phyloP scores from a whole-genome alignment of 2,113 vertebrate species.

The Neodon shergylaensis region DNA sequence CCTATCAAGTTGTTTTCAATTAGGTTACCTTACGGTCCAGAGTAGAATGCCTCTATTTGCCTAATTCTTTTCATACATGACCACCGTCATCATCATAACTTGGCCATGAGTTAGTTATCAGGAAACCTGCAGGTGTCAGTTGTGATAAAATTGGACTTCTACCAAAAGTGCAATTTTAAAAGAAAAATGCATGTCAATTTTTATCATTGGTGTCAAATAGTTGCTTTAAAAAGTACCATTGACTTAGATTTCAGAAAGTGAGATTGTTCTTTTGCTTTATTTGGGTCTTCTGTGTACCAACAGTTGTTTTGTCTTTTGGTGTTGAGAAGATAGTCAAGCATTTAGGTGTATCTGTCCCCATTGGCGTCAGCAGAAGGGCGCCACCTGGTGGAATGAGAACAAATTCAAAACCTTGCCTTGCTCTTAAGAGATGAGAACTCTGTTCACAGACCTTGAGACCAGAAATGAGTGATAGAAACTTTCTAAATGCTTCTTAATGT shows the following conservation, averaged over 20 bases:
- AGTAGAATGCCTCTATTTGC: slow-evolving; percentile 57
- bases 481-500: neutral
- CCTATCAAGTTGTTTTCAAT: slow-evolving; percentile 52
- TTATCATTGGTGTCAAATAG: neutral
- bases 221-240: slow-evolving; percentile 25
- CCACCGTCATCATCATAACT: neutral
- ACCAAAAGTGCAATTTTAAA: neutral
- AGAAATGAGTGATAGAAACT: neutral
- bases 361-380: slow-evolving; percentile 71
- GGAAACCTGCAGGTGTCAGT: neutral
- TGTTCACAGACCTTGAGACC: neutral
- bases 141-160: neutral
- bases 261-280: neutral
- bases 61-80: neutral
- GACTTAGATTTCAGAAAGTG: neutral
- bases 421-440: neutral
- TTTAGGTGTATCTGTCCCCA: slow-evolving; percentile 50
- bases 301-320: neutral
- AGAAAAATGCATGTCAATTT: neutral
- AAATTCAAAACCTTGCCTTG: slow-evolving; percentile 32
- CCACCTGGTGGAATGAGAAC: slow-evolving; percentile 75
- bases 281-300: neutral
- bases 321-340: neutral
- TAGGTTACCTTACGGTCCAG: slow-evolving; percentile 65
- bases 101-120: slow-evolving; percentile 10